Conservation (phyloP, 2,797 vertebrate genomes). For the Gallinago solitaria region DNA sequence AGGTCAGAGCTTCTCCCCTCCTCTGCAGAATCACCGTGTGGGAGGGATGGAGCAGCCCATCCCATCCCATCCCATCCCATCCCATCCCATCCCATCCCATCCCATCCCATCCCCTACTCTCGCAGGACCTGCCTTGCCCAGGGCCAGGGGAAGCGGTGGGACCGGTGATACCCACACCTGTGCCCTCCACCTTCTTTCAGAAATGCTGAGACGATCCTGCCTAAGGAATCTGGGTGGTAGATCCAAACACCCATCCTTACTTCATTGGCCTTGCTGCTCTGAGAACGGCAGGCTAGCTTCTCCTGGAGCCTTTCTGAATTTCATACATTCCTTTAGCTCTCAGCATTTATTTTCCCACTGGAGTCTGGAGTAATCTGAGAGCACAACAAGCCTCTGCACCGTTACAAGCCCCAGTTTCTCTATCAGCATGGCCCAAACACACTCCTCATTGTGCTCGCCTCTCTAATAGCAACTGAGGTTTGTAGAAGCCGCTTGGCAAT, state of each 20-base stretch:
- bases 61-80: too few relatives aligned
- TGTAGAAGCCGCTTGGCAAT: not conserved
- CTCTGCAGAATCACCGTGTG: not conserved
- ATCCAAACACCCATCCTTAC: not conserved
- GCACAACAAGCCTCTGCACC: constrained; percentile 4
- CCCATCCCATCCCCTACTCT: not conserved
- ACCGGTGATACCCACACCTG: not conserved
- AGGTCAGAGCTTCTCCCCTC: not conserved
- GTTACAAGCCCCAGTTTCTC: constrained; percentile 24
- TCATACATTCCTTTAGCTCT: constrained; percentile 55
- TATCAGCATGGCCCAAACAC: not conserved
- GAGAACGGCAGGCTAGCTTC: constrained; percentile 34
- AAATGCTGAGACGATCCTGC: constrained; percentile 4
- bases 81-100: too few relatives aligned
- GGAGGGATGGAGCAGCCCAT: not conserved
- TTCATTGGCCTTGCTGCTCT: constrained; percentile 42
- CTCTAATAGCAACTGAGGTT: constrained; percentile 5
- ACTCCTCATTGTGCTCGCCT: not conserved
- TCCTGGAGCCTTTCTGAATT: constrained; percentile 43
- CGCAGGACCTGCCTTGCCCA: not conserved
- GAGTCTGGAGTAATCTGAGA: constrained; percentile 59
- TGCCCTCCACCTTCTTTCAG: not conserved
- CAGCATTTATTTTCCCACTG: constrained; percentile 49
- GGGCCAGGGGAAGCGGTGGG: not conserved
- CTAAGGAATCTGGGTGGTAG: not conserved